Evolutionary conservation across 2,888 invertebrate genomes (phyloP).

Genomic region (Ornithoptera priamus): DNA sequence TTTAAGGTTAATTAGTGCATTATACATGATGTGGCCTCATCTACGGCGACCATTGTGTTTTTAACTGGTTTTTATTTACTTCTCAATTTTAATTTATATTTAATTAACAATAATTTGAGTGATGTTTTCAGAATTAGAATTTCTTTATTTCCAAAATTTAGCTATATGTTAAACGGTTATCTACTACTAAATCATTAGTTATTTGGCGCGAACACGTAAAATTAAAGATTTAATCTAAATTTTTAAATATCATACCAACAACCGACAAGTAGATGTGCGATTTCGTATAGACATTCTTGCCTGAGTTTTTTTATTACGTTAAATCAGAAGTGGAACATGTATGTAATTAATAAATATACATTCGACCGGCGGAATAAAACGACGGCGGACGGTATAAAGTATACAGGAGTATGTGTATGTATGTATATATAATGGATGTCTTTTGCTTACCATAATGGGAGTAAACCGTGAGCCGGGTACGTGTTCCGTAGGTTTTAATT

Average conservation of each 20-base stretch:
- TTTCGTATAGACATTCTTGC: background rate
- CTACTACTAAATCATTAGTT: too few species aligned
- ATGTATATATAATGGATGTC: slow-evolving; percentile 5
- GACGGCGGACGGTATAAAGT: slow-evolving; percentile 4
- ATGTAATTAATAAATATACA: slow-evolving; percentile 10
- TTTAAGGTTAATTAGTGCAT: slow-evolving; percentile 61
- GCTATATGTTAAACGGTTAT: too few species aligned
- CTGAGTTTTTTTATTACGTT: slow-evolving; percentile 3
- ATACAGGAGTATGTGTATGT: slow-evolving; percentile 3
- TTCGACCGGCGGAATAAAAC: slow-evolving; percentile 13
- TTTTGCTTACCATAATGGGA: slow-evolving; percentile 18
- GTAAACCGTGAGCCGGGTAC: slow-evolving; percentile 11
- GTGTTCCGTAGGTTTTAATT: slow-evolving; percentile 23
- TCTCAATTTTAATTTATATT: background rate
- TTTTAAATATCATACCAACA: too few species aligned
- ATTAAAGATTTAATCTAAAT: too few species aligned
- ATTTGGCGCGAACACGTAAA: too few species aligned
- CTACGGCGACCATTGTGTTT: slow-evolving; percentile 19
- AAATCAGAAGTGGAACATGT: background rate
- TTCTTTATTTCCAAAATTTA: too few species aligned
- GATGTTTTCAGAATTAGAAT: background rate
- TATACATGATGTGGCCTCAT: slow-evolving; percentile 43
- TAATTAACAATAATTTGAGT: background rate
- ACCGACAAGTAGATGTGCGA: background rate
- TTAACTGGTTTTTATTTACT: slow-evolving; percentile 8